phyloP scores from a whole-genome alignment of 1,140 invertebrate genomes.

The Halesus radiatus region DNA sequence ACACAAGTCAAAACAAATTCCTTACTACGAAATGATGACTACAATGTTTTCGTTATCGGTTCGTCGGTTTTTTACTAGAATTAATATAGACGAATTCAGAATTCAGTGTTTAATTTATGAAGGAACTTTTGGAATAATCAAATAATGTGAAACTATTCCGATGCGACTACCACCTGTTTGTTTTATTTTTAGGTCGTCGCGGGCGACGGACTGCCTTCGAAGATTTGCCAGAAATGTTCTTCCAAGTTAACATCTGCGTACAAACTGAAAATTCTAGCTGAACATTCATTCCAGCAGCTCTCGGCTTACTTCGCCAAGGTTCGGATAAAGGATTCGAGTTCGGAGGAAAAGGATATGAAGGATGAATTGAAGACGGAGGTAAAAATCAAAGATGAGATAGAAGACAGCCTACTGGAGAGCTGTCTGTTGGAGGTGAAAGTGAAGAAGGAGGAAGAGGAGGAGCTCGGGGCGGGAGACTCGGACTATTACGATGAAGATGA shows the following conservation, averaged over 20 bases:
- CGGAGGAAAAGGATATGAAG: not conserved
- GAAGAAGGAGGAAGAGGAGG: not conserved
- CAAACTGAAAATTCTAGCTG: conserved; percentile 12
- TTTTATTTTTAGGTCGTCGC: not conserved
- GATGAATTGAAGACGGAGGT: conserved; percentile 2
- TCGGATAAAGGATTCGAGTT: no score
- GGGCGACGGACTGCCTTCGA: conserved; percentile 11
- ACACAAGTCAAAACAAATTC: not conserved
- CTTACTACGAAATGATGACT: conserved; percentile 21
- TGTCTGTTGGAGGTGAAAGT: no score
- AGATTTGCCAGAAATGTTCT: conserved; percentile 24
- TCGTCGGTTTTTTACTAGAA: not conserved
- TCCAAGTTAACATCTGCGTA: conserved; percentile 15
- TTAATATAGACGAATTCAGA: no score
- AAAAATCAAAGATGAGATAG: not conserved
- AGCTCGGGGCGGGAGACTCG: not conserved
- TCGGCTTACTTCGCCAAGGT: not conserved
- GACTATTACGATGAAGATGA: not conserved
- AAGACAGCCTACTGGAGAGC: no score
- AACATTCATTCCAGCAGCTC: not conserved
- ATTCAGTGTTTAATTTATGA: no score
- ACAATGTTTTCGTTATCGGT: conserved; percentile 18
- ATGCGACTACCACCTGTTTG: no score
- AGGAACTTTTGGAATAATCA: no score
- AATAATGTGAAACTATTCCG: no score